Percentiles rank a stretch among this genome's conserved stretches.
phyloP scores from a whole-genome alignment of 1,140 invertebrate species.

The Hesperophylax magnus region DNA sequence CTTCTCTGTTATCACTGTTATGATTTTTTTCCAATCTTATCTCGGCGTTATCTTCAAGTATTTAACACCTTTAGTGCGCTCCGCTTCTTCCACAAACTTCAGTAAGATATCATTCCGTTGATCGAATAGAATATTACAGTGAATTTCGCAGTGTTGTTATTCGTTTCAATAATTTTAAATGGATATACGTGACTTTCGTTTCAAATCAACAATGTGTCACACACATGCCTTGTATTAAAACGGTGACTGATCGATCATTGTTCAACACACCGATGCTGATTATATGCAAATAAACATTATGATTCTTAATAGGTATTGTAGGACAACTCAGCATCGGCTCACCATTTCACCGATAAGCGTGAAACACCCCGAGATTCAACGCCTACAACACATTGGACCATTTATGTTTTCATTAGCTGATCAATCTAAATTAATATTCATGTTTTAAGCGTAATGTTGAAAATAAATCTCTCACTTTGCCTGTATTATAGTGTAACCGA shows the following conservation, averaged over 20 bases:
- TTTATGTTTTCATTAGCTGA: neutral
- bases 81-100: too few species aligned
- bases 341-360: neutral
- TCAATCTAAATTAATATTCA: neutral
- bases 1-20: neutral
- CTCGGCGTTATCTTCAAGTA: neutral
- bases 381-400: neutral
- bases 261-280: neutral
- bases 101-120: neutral
- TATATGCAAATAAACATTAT: neutral
- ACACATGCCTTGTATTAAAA: neutral
- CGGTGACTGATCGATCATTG: slow-evolving; percentile 10
- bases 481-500: neutral
- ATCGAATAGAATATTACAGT: neutral
- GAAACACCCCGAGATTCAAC: neutral
- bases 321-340: neutral
- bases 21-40: neutral
- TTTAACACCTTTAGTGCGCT: too few species aligned
- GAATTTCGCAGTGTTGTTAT: neutral
- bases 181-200: neutral
- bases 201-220: slow-evolving; percentile 8
- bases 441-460: neutral
- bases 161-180: neutral
- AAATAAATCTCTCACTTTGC: neutral
- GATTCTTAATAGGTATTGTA: neutral